Evolutionary conservation across 2,113 vertebrate genomes (phyloP).

Genomic region (Danionella cerebrum): DNA sequence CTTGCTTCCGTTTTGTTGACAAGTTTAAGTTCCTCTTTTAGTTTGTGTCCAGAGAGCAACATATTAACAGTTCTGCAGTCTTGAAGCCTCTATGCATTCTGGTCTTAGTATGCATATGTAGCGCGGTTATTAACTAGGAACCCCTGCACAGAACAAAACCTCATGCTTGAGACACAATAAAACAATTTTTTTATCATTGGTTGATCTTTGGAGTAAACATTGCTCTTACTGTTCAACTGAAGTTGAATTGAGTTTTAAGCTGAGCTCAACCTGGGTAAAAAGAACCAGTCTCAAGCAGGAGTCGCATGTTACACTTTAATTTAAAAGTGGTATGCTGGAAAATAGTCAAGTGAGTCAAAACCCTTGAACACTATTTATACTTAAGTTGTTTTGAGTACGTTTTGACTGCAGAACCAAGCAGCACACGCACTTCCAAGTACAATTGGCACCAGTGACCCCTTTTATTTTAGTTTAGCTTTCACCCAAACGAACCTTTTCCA

Average conservation of each 20-base stretch:
- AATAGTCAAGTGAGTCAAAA: conserved; percentile 47
- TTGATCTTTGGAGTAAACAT: no score
- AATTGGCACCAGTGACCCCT: conserved; percentile 36
- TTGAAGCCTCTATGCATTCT: conserved; percentile 60
- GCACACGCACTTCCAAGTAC: conserved; percentile 47
- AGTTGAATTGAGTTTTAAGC: neutral
- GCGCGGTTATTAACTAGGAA: conserved; percentile 38
- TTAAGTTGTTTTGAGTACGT: no score
- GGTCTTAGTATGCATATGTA: conserved; percentile 53
- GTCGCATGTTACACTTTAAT: conserved; percentile 34
- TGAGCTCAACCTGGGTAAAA: neutral
- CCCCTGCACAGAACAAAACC: conserved; percentile 44
- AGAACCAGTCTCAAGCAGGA: conserved; percentile 50
- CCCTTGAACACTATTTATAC: conserved; percentile 33
- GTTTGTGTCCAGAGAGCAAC: conserved; percentile 45
- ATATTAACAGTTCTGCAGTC: conserved; percentile 67
- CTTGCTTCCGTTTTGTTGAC: conserved; percentile 58
- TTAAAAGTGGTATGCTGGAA: conserved; percentile 37
- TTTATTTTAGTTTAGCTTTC: conserved; percentile 41
- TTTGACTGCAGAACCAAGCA: conserved; percentile 63
- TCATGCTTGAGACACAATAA: conserved; percentile 49
- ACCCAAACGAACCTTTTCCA: conserved; percentile 56
- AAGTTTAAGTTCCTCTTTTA: conserved; percentile 43
- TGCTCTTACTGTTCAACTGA: no score
- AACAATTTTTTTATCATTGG: no score